Evolutionary conservation across 2,113 vertebrate genomes (phyloP), one percentile per base, ranked within the genome.

Genomic region (mouse (Mus musculus)): DNA sequence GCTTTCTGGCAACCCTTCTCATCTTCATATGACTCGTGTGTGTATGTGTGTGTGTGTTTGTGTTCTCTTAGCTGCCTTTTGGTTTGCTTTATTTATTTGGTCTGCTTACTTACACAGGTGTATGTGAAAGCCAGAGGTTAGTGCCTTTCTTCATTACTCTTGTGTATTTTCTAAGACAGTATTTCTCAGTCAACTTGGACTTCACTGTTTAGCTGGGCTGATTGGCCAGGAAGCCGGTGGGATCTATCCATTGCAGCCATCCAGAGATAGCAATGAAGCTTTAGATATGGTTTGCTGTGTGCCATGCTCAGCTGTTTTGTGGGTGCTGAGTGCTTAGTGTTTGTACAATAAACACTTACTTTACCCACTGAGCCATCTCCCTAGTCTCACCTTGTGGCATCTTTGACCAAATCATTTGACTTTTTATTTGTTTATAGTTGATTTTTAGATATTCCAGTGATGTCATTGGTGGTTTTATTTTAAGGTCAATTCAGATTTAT

Each of bases 21-120:
- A 61, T 84, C 24, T 94, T 91, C 42, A 14, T 72, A 75, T 49
- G 8, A 63, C 90, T 96, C 52, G 72, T 73, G 72, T 24, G 72
- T 73, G 72, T 42, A n/a, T 73, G 72, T 42, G 72, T 39, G 36
- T 39, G 75, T 80, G 49, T 28, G 22, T 65, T 69, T 95, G 91
- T 28, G 93, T 97, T 97, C 95, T 95, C 91, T 49, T 20, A 59
- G 36, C 96, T 98, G 69, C 28, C n/a, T 80, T 77, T 73, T 85
- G 24, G 65, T 42, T 65, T 86, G 19, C 59, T 87, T 49, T 85
- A 17, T 39, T 59, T 84, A 7, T 63, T 84, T 85, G 85, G 46
- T 24, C 19, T 87, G 0, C 24, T 46, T 86, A 67, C 42, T 28
- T 86, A 22, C 71, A 30, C 19, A 87, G 42, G 46, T 52, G 20